Base-by-base conservation (phyloP, 1,140 invertebrate genomes). In the Aphis craccivora region DNA sequence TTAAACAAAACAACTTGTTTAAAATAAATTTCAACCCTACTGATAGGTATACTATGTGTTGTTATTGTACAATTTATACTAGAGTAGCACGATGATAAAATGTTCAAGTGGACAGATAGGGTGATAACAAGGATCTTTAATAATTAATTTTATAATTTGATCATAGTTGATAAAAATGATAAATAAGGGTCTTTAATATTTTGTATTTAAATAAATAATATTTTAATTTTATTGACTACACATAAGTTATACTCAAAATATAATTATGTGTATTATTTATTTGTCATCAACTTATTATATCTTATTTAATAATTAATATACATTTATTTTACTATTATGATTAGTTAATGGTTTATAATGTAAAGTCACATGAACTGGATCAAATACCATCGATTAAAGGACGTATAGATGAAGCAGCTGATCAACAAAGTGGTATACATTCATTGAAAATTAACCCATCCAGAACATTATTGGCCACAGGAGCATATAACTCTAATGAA, bases 391-490 rank as follows among this genome's bases (percentile, higher is more conserved):
- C 97, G 30, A 95, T 98, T 94, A 96, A 97, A 93, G 97, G 97
- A 91, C 96, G 96, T 94, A 96, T 96, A 94, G 95, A 96, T 94
- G 95, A 95, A 81, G 95, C 95, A 53, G 95, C 95, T 81, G 97
- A 97, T 94, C 96, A 97, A 86, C 97, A 98, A 94, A 97, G 98
- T 95, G 99, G 98, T 25, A 98, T 99, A 94, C 98, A 99, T 96
- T 97, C 98, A 93, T 97, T 99, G 94, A 97, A 98, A 95, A 97
- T 99, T 53, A 99, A 99, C 96, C 98, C 98, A n/a, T 99, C 98
- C 51, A 96, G 97, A 94, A 98, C 97, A 81, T 96, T 99, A 94
- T 95, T 99, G 90, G 98, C 98, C n/a, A 99, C 99, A 4, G 98
- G 98, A 18, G 98, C 98, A 45, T 96, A 97, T 94, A 98, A 99